These are phyloP conservation scores for Trichacis sp. DNA, from an alignment of 2,888 invertebrate species.

Conservation along the genomic window DNA sequence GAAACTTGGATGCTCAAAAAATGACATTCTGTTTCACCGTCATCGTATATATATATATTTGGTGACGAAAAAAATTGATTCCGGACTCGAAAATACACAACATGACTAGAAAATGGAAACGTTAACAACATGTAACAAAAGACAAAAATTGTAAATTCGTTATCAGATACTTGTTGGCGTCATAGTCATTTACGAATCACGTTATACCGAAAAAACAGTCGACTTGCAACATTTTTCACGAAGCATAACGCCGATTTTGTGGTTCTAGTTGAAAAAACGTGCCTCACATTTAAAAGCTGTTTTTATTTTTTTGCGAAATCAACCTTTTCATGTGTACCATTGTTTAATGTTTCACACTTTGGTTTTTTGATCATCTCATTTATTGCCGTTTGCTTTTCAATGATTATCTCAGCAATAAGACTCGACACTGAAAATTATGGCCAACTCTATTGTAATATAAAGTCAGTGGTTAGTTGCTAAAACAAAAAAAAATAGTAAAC, in stretches of 20 bases:
- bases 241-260: neutral
- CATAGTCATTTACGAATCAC: neutral
- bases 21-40: no score
- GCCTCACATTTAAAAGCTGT: constrained; percentile 29
- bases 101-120: constrained; percentile 31
- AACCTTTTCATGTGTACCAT: neutral
- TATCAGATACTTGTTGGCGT: constrained; percentile 16
- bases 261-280: constrained; percentile 25
- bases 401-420: no score
- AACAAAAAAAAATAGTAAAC: constrained; percentile 31
- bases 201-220: constrained; percentile 8
- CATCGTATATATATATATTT: no score
- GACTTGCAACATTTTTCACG: neutral
- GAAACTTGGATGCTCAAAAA: neutral
- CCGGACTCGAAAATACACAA: no score
- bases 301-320: constrained; percentile 19
- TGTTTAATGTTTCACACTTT: neutral
- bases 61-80: no score
- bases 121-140: constrained; percentile 39
- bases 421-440: no score
- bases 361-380: no score
- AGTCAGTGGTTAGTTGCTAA: constrained; percentile 20
- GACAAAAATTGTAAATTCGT: constrained; percentile 12
- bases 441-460: constrained; percentile 29
- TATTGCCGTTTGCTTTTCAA: no score